phyloP scores from a whole-genome alignment of 2,888 invertebrate genomes.

The Baronia brevicornis region DNA sequence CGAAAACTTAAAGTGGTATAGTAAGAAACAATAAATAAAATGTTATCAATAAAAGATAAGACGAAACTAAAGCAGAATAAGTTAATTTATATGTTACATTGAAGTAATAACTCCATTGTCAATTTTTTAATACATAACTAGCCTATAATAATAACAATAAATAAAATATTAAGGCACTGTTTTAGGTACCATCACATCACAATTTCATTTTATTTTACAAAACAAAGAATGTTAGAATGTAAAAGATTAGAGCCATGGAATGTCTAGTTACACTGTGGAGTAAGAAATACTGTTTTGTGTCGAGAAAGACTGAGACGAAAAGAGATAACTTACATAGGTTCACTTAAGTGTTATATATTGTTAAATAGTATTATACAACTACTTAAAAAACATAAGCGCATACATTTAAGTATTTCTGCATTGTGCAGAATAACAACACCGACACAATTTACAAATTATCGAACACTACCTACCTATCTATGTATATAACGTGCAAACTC shows the following conservation, averaged over 20 bases:
- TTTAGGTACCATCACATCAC: slow-evolving; percentile 72
- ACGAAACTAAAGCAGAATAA: slow-evolving; percentile 30
- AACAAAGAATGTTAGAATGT: slow-evolving; percentile 37
- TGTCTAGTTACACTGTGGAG: slow-evolving; percentile 49
- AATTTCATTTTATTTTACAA: slow-evolving; percentile 53
- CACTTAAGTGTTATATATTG: slow-evolving; percentile 42
- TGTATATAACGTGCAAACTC: slow-evolving; percentile 52
- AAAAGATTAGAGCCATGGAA: slow-evolving; percentile 59
- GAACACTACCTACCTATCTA: slow-evolving; percentile 49
- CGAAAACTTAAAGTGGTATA: slow-evolving; percentile 27
- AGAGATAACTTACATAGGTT: slow-evolving; percentile 44
- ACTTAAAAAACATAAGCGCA: slow-evolving; percentile 71
- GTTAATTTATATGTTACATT: slow-evolving; percentile 49
- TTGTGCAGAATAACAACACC: slow-evolving; percentile 76
- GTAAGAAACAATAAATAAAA: slow-evolving; percentile 47
- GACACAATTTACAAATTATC: slow-evolving; percentile 73
- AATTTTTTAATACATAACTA: slow-evolving; percentile 66
- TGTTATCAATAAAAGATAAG: slow-evolving; percentile 28
- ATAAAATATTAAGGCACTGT: slow-evolving; percentile 73
- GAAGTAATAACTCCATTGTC: slow-evolving; percentile 46
- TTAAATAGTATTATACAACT: slow-evolving; percentile 55
- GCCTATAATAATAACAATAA: slow-evolving; percentile 68
- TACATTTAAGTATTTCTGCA: slow-evolving; percentile 74
- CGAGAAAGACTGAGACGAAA: slow-evolving; percentile 35
- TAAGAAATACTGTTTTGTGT: slow-evolving; percentile 34